Evolutionary conservation across 2,797 vertebrate genomes (phyloP), one percentile per base, ranked within the genome.

Genomic region (Sebastes hubbsi): DNA sequence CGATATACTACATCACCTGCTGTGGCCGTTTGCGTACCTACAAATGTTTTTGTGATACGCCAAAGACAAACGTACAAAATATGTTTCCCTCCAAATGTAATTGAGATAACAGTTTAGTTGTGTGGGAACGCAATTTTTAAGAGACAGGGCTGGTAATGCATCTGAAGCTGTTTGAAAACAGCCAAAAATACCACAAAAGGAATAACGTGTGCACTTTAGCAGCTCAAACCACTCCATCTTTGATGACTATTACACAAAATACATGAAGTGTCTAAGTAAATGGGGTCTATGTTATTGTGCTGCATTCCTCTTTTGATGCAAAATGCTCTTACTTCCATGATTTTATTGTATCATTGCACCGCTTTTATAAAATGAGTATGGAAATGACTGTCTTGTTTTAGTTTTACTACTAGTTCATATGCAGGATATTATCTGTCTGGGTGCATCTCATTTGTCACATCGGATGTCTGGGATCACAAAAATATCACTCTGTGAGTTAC

Each of bases 391-490:
- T 60, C 60, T 72, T n/a, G 10, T 12, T 30, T 75, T 74, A 22
- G 7, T 66, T 78, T 77, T 32, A 61, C 52, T 58, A 20, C 63
- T 14, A 73, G n/a, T 67, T 74, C 30, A 65, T 70, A 62, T 69
- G 30, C 11, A 68, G 78, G 72, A 80, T 81, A 64, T 78, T 61
- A 81, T 84, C 64, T 59, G 54, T 79, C 73, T 75, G 70, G 29
- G 16, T 63, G 64, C 20, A 8, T 84, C 77, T 85, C 52, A 79
- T 75, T 82, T 74, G 34, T 87, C 77, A 81, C 58, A 81, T 82
- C 49, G n/a, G 64, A 79, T 62, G 78, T 80, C 75, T 77, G 76
- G 55, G 66, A 82, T 79, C 80, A 76, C 77, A 84, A 83, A 87
- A 54, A 54, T 10, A 79, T 60, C 60, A 34, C 42, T 78, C 64